These are phyloP conservation scores for Luffia ferchaultella DNA, from an alignment of 2,888 invertebrate species.

Conservation along the genomic window DNA sequence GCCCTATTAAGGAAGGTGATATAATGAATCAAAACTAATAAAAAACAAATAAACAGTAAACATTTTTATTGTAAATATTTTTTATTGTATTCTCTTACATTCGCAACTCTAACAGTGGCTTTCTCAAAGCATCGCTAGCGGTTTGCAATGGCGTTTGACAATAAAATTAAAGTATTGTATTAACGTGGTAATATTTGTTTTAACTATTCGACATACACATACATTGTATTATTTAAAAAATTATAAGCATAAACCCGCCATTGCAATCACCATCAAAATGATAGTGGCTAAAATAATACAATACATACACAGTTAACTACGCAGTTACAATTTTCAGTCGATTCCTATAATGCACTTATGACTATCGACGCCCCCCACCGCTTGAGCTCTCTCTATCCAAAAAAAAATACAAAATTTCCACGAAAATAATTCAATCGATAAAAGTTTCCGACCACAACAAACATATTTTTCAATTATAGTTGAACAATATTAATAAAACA, in stretches of 20 bases:
- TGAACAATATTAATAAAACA: too few relatives aligned
- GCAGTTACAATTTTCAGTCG: conserved; percentile 40
- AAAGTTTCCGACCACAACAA: too few relatives aligned
- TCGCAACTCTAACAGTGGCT: conserved; percentile 47
- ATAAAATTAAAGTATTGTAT: too few relatives aligned
- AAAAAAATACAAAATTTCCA: too few relatives aligned
- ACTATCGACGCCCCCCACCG: conserved; percentile 10
- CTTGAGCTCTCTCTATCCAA: neutral
- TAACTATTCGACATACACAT: neutral
- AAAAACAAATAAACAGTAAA: conserved; percentile 54
- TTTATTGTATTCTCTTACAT: conserved; percentile 57
- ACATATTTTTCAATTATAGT: too few relatives aligned
- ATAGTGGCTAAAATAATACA: neutral
- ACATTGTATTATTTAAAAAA: neutral
- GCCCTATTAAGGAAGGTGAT: too few relatives aligned
- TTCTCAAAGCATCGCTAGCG: conserved; percentile 29
- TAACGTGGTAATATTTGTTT: too few relatives aligned
- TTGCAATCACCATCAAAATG: neutral
- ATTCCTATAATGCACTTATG: conserved; percentile 44
- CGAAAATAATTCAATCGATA: too few relatives aligned
- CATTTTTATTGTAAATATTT: conserved; percentile 63
- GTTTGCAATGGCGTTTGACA: neutral
- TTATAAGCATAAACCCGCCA: neutral
- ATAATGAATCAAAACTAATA: too few relatives aligned
- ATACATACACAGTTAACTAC: conserved; percentile 14